phyloP scores from a whole-genome alignment of 2,113 vertebrate genomes.

The Progne subis region DNA sequence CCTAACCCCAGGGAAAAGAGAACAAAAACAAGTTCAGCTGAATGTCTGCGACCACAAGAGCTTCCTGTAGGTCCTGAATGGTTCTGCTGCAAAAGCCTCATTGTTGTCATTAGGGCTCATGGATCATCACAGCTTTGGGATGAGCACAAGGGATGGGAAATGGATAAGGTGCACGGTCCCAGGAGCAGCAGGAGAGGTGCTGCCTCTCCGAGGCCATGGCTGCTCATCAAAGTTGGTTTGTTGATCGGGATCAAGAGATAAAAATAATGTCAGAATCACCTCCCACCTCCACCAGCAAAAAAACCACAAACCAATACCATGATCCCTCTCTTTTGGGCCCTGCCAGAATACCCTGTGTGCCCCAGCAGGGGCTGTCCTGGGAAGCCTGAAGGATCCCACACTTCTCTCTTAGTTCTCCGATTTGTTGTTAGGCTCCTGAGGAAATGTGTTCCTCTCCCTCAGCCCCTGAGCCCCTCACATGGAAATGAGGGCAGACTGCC shows the following conservation, averaged over 20 bases:
- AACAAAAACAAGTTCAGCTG: not conserved
- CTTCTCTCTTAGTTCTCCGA: not conserved
- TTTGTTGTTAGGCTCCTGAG: rapidly evolving
- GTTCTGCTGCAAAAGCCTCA: not conserved
- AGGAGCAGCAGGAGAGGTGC: not conserved
- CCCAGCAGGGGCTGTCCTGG: not conserved
- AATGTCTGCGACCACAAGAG: not conserved
- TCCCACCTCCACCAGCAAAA: not conserved
- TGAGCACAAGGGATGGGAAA: not conserved
- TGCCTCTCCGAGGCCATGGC: rapidly evolving
- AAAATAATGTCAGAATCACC: not conserved
- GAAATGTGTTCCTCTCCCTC: not conserved
- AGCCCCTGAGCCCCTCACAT: not conserved
- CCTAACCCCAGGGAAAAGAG: not conserved
- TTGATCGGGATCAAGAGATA: not conserved
- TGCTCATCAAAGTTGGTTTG: not conserved
- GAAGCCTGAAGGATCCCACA: not conserved
- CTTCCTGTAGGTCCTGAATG: not conserved
- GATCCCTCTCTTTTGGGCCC: not conserved
- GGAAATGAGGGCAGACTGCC: not conserved
- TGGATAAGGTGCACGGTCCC: not conserved
- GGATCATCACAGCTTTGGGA: not conserved
- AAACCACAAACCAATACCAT: not conserved
- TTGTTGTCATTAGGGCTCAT: not conserved
- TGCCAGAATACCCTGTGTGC: not conserved